Base-by-base conservation (phyloP, 2,888 invertebrate species). In the Girardia tigrina region DNA sequence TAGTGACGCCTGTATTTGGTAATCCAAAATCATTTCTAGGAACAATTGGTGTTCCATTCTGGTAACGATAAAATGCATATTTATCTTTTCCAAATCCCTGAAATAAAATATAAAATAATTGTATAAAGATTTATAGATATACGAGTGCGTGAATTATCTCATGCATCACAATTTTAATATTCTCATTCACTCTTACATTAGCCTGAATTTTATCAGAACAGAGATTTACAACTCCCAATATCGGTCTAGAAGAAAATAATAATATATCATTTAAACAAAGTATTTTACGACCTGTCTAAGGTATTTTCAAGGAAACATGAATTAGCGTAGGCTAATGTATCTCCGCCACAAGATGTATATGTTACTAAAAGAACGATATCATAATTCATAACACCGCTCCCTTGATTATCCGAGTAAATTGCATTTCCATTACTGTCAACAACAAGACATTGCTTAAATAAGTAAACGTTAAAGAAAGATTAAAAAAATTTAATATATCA, bases 291-390 rank as follows among this genome's bases (percentile, higher is more conserved):
- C 56, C 56, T 56, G n/a, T 56, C n/a, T 12, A 56, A n/a, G 4
- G n/a, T 56, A n/a, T 23, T 56, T 56, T 56, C 56, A n/a, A 56
- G n/a, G 23, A 56, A 56, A 56, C 56, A 56, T 16, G 56, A 56
- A 12, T 4, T 23, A 4, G 56, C 56, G 23, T 56, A 56, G n/a
- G 56, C 56, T 16, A 56, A 56, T 12, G 56, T 56, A 4, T 4
- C 4, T 12, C n/a, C 56, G 8, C 8, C n/a, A 56, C 56, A 56
- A 56, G 8, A 12, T 8, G 56, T 56, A 56, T 56, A 56, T 8
- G 56, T 56, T 12, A 56, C n/a, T 16, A 56, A 23, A 12, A 56
- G n/a, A 2, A 56, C 56, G 4, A 56, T 56, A n/a, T 56, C 56
- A 20, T n/a, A n/a, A 56, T 16, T 12, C 4, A 23, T 6, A 56